These are phyloP conservation scores for Hydrolagus colliei DNA, from an alignment of 2,797 vertebrate species.

Conservation along the genomic window DNA sequence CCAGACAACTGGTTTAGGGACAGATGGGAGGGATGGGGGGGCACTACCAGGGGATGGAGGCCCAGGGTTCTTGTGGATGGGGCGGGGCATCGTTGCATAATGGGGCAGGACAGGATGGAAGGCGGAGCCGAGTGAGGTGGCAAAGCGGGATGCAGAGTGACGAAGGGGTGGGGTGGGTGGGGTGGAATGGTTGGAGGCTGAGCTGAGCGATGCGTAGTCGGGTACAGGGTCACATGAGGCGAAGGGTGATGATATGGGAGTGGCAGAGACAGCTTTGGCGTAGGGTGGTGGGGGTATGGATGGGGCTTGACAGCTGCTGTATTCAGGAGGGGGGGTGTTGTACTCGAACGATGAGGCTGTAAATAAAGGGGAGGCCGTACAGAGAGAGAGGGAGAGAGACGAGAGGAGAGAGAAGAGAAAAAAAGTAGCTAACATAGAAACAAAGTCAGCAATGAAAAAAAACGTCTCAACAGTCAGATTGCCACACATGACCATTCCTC, in stretches of 20 bases:
- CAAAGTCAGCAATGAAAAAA: constrained; percentile 79
- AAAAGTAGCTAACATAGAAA: constrained; percentile 96
- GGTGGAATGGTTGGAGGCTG: constrained; percentile 61
- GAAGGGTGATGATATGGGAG: constrained; percentile 56
- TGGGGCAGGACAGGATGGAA: constrained; percentile 96
- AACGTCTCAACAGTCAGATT: constrained; percentile 65
- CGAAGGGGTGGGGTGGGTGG: constrained; percentile 89
- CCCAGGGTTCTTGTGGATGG: constrained; percentile 64
- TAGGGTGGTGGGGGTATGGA: constrained; percentile 67
- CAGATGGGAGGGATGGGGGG: constrained; percentile 53
- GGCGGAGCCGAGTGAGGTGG: constrained; percentile 90
- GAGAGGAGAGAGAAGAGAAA: constrained; percentile 44
- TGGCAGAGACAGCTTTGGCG: constrained; percentile 67
- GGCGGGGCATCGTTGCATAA: constrained; percentile 83
- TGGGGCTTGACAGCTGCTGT: constrained; percentile 69
- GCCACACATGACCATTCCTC: constrained; percentile 61
- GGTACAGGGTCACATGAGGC: constrained; percentile 56
- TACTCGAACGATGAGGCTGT: constrained; percentile 82
- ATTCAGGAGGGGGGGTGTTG: constrained; percentile 75
- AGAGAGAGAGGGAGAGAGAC: constrained; percentile 64
- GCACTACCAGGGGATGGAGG: constrained; percentile 62
- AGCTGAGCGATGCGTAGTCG: constrained; percentile 65
- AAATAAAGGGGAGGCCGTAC: constrained; percentile 63
- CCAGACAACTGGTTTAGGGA: constrained; percentile 73
- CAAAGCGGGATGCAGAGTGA: constrained; percentile 89